Evolutionary conservation across 2,888 invertebrate genomes (phyloP), one percentile per base, ranked within the genome.

Genomic region (Tanypteryx hageni): DNA sequence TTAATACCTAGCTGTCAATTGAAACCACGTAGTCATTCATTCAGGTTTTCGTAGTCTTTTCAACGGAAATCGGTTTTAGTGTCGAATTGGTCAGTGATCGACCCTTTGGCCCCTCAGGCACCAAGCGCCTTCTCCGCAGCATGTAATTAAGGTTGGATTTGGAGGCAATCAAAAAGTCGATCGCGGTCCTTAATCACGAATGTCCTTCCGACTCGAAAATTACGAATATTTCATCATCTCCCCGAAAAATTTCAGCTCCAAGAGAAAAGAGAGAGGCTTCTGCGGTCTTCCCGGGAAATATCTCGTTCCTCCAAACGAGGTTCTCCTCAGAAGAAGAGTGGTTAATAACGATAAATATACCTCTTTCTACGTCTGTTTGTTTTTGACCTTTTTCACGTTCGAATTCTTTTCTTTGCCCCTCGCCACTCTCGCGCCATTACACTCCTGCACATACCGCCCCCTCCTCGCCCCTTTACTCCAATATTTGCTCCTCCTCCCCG

Each of bases 261-360:
- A 1, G 44, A 44, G 44, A 44, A 44, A 44, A 44, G 44, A 44
- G 44, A 44, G 44, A 44, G 44, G 11, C 22, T 18, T 68, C 68
- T 18, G 68, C 22, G 68, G 68, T 68, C 68, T 14, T 64, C 18
- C 16, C 64, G 16, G 7, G n/a, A 14, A 64, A 59, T 5, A 86
- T 11, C 89, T 64, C 57, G 83, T 83, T 83, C 10, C 64, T 11
- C n/a, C 44, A 64, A 89, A 89, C 89, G 86, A 89, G 61, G 68
- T 64, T 64, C 89, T 64, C 31, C 44, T 22, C 7, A 59, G 11
- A n/a, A 44, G 13, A 84, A 64, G 86, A 27, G 61, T 18, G 61
- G 31, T 86, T 86, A 86, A 86, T 86, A 86, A 59, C n/a, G 86
- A 86, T 86, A 86, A 86, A 59, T 86, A 86, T 61, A 68, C 64